phyloP scores from a whole-genome alignment of 2,888 invertebrate species.

The Callimorpha dominula region DNA sequence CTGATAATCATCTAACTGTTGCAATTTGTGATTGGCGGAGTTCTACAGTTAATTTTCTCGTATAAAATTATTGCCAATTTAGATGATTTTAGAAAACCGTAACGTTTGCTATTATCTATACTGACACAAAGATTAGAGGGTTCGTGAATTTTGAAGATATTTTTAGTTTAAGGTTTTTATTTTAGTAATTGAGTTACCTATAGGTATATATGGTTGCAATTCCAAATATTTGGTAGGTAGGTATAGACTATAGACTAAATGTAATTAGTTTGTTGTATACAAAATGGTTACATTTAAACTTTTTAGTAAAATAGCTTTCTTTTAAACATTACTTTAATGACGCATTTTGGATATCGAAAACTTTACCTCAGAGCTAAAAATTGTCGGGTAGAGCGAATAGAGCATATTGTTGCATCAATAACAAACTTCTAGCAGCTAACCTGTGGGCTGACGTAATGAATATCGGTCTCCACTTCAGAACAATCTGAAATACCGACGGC shows the following conservation, averaged over 20 bases:
- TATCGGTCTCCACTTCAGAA: conserved; percentile 79
- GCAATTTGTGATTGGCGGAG: conserved; percentile 63
- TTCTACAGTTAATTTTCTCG: conserved; percentile 61
- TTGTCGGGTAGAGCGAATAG: conserved; percentile 46
- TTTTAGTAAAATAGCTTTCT: background rate
- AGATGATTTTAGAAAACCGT: conserved; percentile 61
- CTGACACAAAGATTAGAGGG: conserved; percentile 62
- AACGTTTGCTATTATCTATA: conserved; percentile 52
- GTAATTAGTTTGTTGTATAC: too few relatives aligned
- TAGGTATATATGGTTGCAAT: background rate
- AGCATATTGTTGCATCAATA: conserved; percentile 68
- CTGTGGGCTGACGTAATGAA: conserved; percentile 83
- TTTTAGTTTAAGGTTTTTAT: background rate
- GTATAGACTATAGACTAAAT: too few relatives aligned
- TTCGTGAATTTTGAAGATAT: conserved; percentile 8
- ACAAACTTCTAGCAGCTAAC: conserved; percentile 65
- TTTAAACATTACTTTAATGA: background rate
- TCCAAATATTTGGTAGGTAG: background rate
- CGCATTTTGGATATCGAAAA: background rate
- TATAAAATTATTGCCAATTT: conserved; percentile 65
- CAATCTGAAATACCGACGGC: conserved; percentile 85
- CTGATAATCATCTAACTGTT: conserved; percentile 48
- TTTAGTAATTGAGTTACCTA: background rate
- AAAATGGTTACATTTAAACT: too few relatives aligned
- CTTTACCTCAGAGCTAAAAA: background rate